phyloP scores from a whole-genome alignment of 2,113 vertebrate genomes.

The Sclerurus mexicanus region DNA sequence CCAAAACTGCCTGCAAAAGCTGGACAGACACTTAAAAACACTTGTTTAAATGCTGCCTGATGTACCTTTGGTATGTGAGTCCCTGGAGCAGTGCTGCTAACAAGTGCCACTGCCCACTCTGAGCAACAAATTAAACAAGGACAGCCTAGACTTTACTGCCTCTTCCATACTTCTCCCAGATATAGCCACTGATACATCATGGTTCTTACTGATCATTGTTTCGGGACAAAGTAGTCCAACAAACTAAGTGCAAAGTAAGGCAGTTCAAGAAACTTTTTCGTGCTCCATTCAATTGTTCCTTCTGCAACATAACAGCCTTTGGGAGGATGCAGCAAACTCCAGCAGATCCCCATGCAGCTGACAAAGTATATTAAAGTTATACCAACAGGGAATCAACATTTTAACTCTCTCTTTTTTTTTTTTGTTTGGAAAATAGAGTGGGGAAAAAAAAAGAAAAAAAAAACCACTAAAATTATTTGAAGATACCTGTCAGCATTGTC shows the following conservation, averaged over 20 bases:
- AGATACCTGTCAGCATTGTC: neutral
- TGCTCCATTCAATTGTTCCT: neutral
- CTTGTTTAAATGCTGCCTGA: neutral
- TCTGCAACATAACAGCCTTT: neutral
- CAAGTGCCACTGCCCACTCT: neutral
- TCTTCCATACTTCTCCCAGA: neutral
- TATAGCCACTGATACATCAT: neutral
- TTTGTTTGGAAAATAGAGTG: neutral
- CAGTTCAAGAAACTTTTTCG: neutral
- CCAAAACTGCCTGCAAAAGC: neutral
- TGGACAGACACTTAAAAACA: neutral
- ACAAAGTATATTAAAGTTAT: neutral
- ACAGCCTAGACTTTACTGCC: neutral
- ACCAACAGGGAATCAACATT: neutral
- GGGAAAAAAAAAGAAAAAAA: neutral
- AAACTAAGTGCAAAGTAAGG: neutral
- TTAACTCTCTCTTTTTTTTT: neutral
- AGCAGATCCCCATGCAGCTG: neutral
- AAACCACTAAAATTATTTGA: neutral
- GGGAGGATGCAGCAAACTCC: neutral
- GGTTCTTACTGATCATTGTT: neutral
- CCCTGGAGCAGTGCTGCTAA: fast-evolving
- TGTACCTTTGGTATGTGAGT: neutral
- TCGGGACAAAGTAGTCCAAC: neutral
- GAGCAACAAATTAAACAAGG: neutral